phyloP scores from a whole-genome alignment of 2,888 invertebrate species.

The Melitaea athalia region DNA sequence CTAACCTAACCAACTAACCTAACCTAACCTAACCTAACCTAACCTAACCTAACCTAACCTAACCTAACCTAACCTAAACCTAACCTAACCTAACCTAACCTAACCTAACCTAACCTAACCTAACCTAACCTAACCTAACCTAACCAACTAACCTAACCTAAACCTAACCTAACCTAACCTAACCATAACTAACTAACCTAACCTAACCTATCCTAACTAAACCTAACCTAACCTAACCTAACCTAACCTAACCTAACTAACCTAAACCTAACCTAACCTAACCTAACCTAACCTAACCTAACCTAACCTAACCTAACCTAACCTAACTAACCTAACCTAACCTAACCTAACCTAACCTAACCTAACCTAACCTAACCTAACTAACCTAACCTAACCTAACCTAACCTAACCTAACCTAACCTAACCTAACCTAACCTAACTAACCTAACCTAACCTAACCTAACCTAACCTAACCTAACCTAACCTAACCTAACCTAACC shows the following conservation, averaged over 20 bases:
- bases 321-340: background rate
- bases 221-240: no score
- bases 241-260: slow-evolving; percentile 14
- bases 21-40: slow-evolving; percentile 13
- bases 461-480: slow-evolving; percentile 38
- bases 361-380: slow-evolving; percentile 13
- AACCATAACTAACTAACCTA: slow-evolving; percentile 29
- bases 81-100: slow-evolving; percentile 31
- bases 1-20: slow-evolving; percentile 39
- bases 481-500: slow-evolving; percentile 17
- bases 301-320: no score
- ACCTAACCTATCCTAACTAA: slow-evolving; percentile 13
- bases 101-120: slow-evolving; percentile 28
- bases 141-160: slow-evolving; percentile 32
- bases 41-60: slow-evolving; percentile 28
- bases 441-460: background rate
- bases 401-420: slow-evolving; percentile 39
- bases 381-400: slow-evolving; percentile 10
- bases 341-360: slow-evolving; percentile 30
- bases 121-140: slow-evolving; percentile 24
- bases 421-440: slow-evolving; percentile 44
- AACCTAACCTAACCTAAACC: slow-evolving; percentile 31
- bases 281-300: slow-evolving; percentile 28
- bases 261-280: slow-evolving; percentile 19
- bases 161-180: slow-evolving; percentile 11